Base-by-base conservation (phyloP, 2,888 invertebrate species). In the Pimpla rufipes region DNA sequence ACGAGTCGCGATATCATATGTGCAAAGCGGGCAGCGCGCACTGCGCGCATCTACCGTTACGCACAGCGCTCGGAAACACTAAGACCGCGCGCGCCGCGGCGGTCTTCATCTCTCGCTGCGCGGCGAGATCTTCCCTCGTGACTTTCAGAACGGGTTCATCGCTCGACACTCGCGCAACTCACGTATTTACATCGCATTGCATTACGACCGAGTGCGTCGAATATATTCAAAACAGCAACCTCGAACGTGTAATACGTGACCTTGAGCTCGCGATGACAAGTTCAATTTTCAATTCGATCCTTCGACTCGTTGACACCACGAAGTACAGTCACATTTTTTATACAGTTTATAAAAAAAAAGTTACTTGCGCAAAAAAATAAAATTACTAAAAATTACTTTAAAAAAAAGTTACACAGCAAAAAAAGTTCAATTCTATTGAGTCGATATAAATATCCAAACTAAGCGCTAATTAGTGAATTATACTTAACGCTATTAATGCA, bases 111-210 rank as follows among this genome's bases (percentile, higher is more conserved):
- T 55, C 66, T 47, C 55, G n/a, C 52, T 29, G 29, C 29, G 29
- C 62, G 42, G 37, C 47, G n/a, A 42, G 57, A 40, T 80, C 80
- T 70, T 67, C 76, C 79, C 79, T 23, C 77, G 64, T 64, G 79
- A 76, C 76, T 76, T 83, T 79, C 74, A 64, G 80, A 83, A 85
- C 85, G 78, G 74, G 84, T 85, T 85, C 79, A 83, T 84, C 85
- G 85, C 81, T 85, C 85, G 83, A 77, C 71, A 66, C 57, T 42
- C 73, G 75, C 74, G 67, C 76, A 79, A 79, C 75, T 83, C 76
- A 50, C 50, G 52, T 82, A 75, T 79, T 62, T n/a, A 64, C 42
- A 67, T 23, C 29, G 42, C 13, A 23, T 45, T 37, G 42, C 42
- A 67, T 79, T 66, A 76, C 64, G 66, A 52, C 42, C 23, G 64